phyloP scores from a whole-genome alignment of 1,140 invertebrate genomes.

The Trinorchestia longiramus region DNA sequence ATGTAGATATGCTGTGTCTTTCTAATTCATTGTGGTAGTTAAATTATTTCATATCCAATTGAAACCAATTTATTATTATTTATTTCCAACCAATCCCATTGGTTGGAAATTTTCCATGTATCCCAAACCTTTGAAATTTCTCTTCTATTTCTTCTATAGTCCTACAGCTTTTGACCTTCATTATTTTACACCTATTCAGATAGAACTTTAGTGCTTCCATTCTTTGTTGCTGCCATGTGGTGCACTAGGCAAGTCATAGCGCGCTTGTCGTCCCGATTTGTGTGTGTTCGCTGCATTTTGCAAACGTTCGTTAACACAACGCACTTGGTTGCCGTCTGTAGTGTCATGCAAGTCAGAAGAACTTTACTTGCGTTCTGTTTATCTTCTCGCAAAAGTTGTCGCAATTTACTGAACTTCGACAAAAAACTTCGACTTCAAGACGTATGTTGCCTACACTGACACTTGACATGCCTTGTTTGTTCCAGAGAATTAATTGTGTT shows the following conservation, averaged over 20 bases:
- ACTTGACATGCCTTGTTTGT: not conserved
- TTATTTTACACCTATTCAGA: not conserved
- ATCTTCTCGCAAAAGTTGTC: not conserved
- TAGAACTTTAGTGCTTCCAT: not conserved
- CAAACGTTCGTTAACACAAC: not conserved
- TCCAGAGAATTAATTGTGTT: not conserved
- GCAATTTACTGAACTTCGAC: not conserved
- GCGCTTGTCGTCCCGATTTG: not conserved
- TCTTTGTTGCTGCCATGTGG: not conserved
- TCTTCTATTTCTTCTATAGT: not conserved
- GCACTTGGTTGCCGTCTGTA: not conserved
- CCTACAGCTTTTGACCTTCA: not conserved
- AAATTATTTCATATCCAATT: too few species aligned
- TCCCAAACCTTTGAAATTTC: too few species aligned
- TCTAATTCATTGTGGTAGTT: too few species aligned
- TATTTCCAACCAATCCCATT: too few species aligned
- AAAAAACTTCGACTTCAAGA: not conserved
- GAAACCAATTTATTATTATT: too few species aligned
- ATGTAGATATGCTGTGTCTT: too few species aligned
- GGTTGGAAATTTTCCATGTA: too few species aligned
- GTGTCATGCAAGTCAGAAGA: not conserved
- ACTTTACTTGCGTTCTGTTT: not conserved
- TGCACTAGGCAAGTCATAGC: not conserved
- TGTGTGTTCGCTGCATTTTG: not conserved
- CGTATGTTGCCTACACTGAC: not conserved